Percentiles rank a stretch among this genome's conserved stretches.
Conservation (phyloP, 2,113 vertebrate genomes). For the Hymenochirus boettgeri region DNA sequence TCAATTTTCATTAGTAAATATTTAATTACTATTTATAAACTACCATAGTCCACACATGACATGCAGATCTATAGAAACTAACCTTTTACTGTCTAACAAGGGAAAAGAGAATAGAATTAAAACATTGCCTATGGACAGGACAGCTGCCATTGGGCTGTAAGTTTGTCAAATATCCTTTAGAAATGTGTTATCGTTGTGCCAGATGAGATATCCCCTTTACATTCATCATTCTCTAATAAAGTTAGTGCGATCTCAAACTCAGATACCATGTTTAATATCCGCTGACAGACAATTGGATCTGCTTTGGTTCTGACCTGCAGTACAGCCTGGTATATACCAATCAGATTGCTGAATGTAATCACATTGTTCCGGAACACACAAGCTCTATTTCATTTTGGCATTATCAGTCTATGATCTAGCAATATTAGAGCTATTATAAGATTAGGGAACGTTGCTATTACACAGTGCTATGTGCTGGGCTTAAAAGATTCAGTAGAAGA, state of each 20-base stretch:
- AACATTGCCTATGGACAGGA: too few species aligned
- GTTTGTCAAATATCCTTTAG: too few species aligned
- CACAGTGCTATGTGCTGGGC: not conserved
- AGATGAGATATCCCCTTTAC: not conserved
- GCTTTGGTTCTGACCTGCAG: not conserved
- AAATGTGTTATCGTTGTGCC: too few species aligned
- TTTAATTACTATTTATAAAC: too few species aligned
- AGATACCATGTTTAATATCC: constrained; percentile 55
- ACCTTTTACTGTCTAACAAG: too few species aligned
- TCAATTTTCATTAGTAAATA: too few species aligned
- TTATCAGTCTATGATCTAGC: constrained; percentile 2
- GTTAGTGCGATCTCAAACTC: not conserved
- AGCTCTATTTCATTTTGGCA: not conserved
- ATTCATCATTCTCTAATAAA: not conserved
- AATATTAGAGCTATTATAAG: not conserved
- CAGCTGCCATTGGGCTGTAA: too few species aligned
- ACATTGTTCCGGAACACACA: not conserved
- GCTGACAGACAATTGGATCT: constrained; percentile 10
- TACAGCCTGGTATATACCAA: constrained; percentile 17
- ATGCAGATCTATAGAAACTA: too few species aligned
- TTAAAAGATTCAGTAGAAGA: not conserved
- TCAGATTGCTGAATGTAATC: not conserved
- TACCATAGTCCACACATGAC: too few species aligned
- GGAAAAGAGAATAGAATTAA: too few species aligned
- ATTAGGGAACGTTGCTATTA: not conserved